Base-by-base conservation (phyloP, 2,888 invertebrate species). In the Sarcophaga variegata region DNA sequence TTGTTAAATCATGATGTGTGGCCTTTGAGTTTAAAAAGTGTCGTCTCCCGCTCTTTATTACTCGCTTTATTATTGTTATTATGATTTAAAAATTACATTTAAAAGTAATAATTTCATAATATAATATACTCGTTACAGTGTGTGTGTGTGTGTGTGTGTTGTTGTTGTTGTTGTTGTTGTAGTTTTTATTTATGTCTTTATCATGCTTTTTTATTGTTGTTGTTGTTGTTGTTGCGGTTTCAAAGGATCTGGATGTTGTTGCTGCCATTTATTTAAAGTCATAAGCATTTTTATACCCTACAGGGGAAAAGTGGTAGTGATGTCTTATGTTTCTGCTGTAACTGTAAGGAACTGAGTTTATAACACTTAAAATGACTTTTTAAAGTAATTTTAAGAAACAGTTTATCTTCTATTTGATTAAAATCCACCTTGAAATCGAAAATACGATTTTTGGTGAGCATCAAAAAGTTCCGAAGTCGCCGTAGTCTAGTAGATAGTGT, bases 81-180 rank as follows among this genome's bases (percentile, higher is more conserved):
- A 54, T 54, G 12, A 3, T 54, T 76, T 76, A 76, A 75, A 37
- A 81, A 64, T 49, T 70, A 20, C 20, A 64, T 76, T 82, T 70
- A 64, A 82, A 82, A 82, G 76, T 70, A 82, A 81, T 81, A 77
- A 77, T 25, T 76, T 77, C 63, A 64, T 47, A 64, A 64, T 22
- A 45, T 37, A 17, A 70, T 54, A 17, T 54, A 54, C 63, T 64
- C 64, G 17, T 2, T 1, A 54, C 3, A 37, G 60, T 8, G 8
- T 25, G n/a, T 62, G 12, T 25, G 3, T 14, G 47, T 12, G 12
- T 63, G 17, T 70, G 14, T 59, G 14, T 60, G 20, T 60, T 64
- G 0, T 20, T 20, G 20, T 20, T 22, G 22, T 22, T 22, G 22
- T 22, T 22, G 63, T 60, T 5, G 45, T 45, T 69, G 54, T 17